A percentile compares a stretch with the other conserved stretches of the same genome.
Evolutionary conservation across 2,797 vertebrate genomes (phyloP).

Genomic region (Arremon brunneinucha): DNA sequence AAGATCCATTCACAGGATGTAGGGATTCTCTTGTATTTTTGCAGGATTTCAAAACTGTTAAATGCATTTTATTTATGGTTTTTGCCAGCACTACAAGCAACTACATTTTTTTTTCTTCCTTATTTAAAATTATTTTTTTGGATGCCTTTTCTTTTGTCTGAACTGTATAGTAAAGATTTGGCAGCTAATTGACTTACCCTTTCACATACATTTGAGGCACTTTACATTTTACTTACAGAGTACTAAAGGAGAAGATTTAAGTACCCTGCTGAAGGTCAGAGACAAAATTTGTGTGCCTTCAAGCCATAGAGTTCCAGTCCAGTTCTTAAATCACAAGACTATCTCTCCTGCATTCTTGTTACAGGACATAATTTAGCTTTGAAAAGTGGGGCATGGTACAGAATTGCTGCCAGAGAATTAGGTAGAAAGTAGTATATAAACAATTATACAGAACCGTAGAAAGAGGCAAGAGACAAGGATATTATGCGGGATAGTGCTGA

Average conservation of each 20-base stretch:
- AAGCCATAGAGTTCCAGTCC: background rate
- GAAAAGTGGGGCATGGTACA: background rate
- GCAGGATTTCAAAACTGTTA: background rate
- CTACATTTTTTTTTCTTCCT: background rate
- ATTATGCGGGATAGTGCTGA: background rate
- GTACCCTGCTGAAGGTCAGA: background rate
- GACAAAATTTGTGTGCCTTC: background rate
- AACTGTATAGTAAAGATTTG: background rate
- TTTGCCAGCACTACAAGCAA: background rate
- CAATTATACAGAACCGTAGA: background rate
- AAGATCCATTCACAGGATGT: background rate
- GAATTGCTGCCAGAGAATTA: background rate
- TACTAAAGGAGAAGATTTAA: background rate
- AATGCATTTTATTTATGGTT: background rate
- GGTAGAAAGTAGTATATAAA: background rate
- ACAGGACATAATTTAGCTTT: background rate
- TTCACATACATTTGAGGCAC: background rate
- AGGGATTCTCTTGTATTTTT: background rate
- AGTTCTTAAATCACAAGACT: conserved; percentile 21
- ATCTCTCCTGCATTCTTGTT: background rate
- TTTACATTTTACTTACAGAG: background rate
- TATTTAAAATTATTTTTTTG: background rate
- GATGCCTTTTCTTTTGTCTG: background rate
- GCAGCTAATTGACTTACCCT: background rate
- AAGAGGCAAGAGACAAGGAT: background rate